phyloP scores from a whole-genome alignment of 2,797 vertebrate species.

The Hirundo rustica region DNA sequence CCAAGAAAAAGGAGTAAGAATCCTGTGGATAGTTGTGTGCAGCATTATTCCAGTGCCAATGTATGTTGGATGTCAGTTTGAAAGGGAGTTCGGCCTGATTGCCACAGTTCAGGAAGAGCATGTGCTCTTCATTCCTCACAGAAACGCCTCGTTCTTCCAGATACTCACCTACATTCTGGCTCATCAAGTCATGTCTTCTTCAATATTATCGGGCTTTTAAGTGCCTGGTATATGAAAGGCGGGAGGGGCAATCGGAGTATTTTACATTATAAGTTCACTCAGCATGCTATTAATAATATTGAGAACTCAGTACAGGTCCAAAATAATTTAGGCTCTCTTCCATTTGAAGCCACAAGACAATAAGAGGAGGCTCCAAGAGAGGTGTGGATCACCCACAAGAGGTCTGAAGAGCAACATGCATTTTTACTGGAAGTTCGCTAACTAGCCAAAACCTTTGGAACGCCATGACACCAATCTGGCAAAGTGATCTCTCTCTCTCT shows the following conservation, averaged over 20 bases:
- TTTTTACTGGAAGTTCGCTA: conserved; percentile 75
- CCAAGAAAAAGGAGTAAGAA: background rate
- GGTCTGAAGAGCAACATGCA: conserved; percentile 68
- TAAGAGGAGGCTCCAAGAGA: conserved; percentile 69
- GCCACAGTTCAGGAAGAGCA: background rate
- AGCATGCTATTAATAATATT: conserved; percentile 38
- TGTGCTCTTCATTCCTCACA: background rate
- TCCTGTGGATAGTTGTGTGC: background rate
- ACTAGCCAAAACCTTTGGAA: conserved; percentile 76
- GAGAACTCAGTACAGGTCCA: conserved; percentile 47
- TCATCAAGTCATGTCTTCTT: background rate
- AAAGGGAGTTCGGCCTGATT: background rate
- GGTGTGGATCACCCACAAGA: conserved; percentile 74
- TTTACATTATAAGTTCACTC: background rate
- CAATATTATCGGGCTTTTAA: background rate
- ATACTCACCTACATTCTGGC: background rate
- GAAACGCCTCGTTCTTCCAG: background rate
- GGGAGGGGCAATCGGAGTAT: background rate
- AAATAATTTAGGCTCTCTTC: conserved; percentile 60
- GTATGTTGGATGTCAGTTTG: background rate
- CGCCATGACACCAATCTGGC: conserved; percentile 71
- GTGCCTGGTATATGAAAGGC: background rate
- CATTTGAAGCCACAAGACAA: conserved; percentile 72
- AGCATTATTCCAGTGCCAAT: background rate
- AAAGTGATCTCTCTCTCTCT: conserved; percentile 49